phyloP scores from a whole-genome alignment of 1,140 invertebrate genomes.

The Atta cephalotes region DNA sequence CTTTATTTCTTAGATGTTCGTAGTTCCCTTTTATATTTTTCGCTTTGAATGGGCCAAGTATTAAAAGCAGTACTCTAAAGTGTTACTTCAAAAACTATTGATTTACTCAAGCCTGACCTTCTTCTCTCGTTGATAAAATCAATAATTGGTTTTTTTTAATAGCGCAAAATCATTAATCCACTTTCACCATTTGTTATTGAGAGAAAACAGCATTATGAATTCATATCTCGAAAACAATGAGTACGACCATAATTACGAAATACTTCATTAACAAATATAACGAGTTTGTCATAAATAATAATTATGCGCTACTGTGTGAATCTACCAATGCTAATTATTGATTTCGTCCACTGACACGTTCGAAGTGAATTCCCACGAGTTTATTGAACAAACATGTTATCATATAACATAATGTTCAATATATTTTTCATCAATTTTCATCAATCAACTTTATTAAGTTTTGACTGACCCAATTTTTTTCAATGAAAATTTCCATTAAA shows the following conservation, averaged over 20 bases:
- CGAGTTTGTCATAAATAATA: background rate
- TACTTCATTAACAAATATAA: slow-evolving; percentile 23
- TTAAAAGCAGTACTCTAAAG: background rate
- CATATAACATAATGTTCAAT: background rate
- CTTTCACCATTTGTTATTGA: background rate
- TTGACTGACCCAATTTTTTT: background rate
- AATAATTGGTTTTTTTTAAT: background rate
- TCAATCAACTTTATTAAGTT: background rate
- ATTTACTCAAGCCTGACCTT: background rate
- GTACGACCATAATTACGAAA: slow-evolving; percentile 23
- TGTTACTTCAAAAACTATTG: slow-evolving; percentile 2
- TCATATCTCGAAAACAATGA: slow-evolving; percentile 12
- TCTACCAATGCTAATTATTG: slow-evolving; percentile 26
- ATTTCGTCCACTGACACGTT: background rate
- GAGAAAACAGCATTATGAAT: slow-evolving; percentile 9
- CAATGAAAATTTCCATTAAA: background rate
- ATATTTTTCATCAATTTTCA: background rate
- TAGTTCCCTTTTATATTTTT: background rate
- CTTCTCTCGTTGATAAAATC: background rate
- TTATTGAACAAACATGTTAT: background rate
- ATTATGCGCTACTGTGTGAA: background rate
- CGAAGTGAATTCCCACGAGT: slow-evolving; percentile 16
- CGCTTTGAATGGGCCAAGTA: background rate
- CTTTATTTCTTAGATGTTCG: too few relatives aligned
- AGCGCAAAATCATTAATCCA: slow-evolving; percentile 8